Evolutionary conservation across 2,113 vertebrate species (phyloP).

Genomic region (Heterotis niloticus): DNA sequence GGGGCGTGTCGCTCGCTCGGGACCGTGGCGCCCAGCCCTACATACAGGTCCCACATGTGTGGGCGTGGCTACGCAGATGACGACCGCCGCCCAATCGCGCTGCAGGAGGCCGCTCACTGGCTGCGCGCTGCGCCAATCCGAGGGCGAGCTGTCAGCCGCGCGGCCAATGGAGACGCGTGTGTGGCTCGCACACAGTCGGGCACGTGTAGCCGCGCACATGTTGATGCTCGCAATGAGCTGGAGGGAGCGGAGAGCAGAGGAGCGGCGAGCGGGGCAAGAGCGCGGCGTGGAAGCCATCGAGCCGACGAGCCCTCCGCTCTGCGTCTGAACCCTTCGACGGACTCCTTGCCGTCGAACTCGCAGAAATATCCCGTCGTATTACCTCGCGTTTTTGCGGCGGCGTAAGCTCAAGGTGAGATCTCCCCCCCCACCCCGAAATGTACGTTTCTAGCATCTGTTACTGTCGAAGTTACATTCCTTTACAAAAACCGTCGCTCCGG

Average conservation of each 20-base stretch:
- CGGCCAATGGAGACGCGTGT: slow-evolving; percentile 46
- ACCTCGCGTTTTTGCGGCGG: slow-evolving; percentile 22
- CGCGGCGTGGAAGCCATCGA: not conserved
- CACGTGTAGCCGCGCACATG: slow-evolving; percentile 71
- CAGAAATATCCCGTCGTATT: not conserved
- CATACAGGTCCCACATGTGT: slow-evolving; percentile 60
- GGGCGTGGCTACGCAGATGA: slow-evolving; percentile 45
- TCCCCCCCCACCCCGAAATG: not conserved
- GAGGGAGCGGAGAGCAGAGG: slow-evolving; percentile 43
- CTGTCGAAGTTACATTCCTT: not conserved
- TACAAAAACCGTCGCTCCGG: not conserved
- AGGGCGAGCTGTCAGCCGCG: not conserved
- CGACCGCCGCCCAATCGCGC: slow-evolving; percentile 46
- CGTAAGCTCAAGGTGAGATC: slow-evolving; percentile 45
- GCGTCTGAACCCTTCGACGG: not conserved
- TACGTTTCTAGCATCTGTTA: not conserved
- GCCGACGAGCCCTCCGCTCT: not conserved
- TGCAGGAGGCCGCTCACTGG: slow-evolving; percentile 49
- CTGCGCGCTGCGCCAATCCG: slow-evolving; percentile 47
- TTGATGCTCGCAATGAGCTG: slow-evolving; percentile 59
- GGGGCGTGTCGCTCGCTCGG: slow-evolving; percentile 47
- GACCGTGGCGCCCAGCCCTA: slow-evolving; percentile 46
- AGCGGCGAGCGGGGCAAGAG: slow-evolving; percentile 26
- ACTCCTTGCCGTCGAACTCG: not conserved
- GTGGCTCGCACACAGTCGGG: slow-evolving; percentile 47